Conservation (phyloP, 2,888 invertebrate species). For the Drosophila borealis region DNA sequence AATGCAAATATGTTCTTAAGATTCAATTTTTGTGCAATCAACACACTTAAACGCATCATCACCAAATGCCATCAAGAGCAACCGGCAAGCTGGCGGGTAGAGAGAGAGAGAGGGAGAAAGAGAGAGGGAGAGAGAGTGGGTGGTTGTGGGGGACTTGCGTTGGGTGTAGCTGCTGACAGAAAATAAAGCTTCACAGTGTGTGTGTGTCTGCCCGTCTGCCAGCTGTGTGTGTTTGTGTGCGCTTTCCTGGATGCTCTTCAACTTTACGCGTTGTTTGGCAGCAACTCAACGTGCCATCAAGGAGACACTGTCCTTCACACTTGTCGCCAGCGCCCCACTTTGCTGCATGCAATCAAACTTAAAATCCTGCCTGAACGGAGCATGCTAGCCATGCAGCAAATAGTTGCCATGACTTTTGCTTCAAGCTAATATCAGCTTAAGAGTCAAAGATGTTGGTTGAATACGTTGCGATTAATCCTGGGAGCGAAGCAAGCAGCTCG, state of each 20-base stretch:
- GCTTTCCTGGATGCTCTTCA: conserved; percentile 50
- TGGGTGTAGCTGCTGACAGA: conserved; percentile 42
- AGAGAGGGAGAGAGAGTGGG: neutral
- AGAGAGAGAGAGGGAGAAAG: neutral
- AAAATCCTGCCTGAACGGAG: conserved; percentile 19
- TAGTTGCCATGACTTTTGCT: conserved; percentile 16
- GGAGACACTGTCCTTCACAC: conserved; percentile 49
- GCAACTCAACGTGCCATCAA: conserved; percentile 30
- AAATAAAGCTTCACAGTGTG: conserved; percentile 16
- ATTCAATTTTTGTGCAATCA: conserved; percentile 81
- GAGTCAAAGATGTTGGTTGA: neutral
- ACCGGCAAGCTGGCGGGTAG: conserved; percentile 9
- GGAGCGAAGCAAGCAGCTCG: neutral
- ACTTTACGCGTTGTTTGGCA: conserved; percentile 61
- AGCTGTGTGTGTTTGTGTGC: conserved; percentile 10
- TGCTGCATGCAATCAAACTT: conserved; percentile 31
- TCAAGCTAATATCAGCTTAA: conserved; percentile 3
- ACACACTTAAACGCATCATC: conserved; percentile 56
- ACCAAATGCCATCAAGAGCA: conserved; percentile 34
- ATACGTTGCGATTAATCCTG: neutral
- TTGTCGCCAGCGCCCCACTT: conserved; percentile 12
- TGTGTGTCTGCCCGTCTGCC: neutral
- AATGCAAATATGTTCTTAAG: conserved; percentile 77
- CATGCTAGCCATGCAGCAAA: neutral
- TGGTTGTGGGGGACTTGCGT: conserved; percentile 44